Evolutionary conservation across 2,888 invertebrate genomes (phyloP), one percentile per base, ranked within the genome.

Genomic region (Mycalesis mineus): DNA sequence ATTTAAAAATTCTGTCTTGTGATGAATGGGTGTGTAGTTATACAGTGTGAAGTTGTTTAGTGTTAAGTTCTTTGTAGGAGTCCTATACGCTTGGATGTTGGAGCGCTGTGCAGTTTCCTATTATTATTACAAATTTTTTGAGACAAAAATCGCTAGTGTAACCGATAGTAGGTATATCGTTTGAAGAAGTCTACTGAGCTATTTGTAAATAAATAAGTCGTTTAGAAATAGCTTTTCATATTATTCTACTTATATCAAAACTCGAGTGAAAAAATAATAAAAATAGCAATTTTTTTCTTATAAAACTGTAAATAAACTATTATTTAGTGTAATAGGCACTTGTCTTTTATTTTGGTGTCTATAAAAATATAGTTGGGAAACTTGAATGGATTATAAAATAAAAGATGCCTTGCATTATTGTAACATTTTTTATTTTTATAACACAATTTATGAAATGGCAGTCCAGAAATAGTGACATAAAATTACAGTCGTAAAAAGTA

Each of bases 161-260:
- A 66, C 64, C 66, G 69, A 70, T 66, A 63, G 68, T 67, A n/a
- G n/a, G n/a, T n/a, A 70, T 58, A 56, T 58, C 57, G 40, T 62
- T 47, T 50, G 60, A 65, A 44, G 55, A 66, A 58, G 57, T 68
- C 5, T 33, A 55, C 59, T 63, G 80, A 79, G 84, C 84, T 88
- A 83, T 88, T 86, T 88, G 80, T 84, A 82, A 84, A 86, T 82
- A 83, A 71, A 70, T 68, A 66, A 65, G 58, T 60, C 80, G 69
- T 84, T 84, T 82, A 80, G 74, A 85, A 85, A 84, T 87, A 82
- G 83, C 84, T 84, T 82, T 78, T 78, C 78, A 77, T 78, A n/a
- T n/a, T n/a, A n/a, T n/a, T n/a, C n/a, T n/a, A n/a, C n/a, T n/a
- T n/a, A 75, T 79, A 62, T 77, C 75, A 36, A 71, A 78, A 74